phyloP scores from a whole-genome alignment of 2,888 invertebrate genomes.

The Bimastos eiseni region DNA sequence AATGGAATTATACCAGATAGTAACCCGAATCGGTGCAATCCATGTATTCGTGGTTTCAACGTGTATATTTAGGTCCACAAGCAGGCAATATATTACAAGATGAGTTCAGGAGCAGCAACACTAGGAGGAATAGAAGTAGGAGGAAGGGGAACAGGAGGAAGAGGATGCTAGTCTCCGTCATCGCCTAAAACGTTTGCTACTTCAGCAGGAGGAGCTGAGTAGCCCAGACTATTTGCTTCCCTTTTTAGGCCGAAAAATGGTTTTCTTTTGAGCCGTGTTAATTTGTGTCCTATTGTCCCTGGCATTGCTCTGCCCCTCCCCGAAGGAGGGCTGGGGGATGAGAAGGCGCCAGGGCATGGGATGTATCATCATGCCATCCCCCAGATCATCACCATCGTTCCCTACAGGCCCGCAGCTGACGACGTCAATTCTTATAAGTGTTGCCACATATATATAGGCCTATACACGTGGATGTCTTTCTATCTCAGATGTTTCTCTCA shows the following conservation, averaged over 20 bases:
- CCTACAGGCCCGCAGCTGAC: background rate
- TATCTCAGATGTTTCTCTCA: background rate
- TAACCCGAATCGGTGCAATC: background rate
- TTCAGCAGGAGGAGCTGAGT: background rate
- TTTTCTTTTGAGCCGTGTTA: background rate
- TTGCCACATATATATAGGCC: background rate
- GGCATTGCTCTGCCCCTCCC: background rate
- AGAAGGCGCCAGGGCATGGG: background rate
- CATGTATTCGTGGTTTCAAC: background rate
- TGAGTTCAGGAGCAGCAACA: too few species aligned
- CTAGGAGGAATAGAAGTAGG: background rate
- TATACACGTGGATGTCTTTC: background rate
- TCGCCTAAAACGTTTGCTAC: background rate
- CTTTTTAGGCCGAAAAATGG: background rate
- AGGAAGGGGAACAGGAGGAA: background rate
- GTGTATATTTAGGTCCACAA: background rate
- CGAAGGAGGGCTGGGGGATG: background rate
- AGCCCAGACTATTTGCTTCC: background rate
- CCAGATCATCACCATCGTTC: background rate
- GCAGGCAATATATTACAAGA: too few species aligned
- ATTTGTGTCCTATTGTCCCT: background rate
- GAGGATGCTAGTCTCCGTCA: background rate
- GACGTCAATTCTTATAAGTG: background rate
- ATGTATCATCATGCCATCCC: background rate
- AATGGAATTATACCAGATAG: too few species aligned